Percentiles rank a stretch among this genome's conserved stretches.
These are phyloP conservation scores for Frankliniella fusca DNA, from an alignment of 2,888 invertebrate species.

Conservation along the genomic window DNA sequence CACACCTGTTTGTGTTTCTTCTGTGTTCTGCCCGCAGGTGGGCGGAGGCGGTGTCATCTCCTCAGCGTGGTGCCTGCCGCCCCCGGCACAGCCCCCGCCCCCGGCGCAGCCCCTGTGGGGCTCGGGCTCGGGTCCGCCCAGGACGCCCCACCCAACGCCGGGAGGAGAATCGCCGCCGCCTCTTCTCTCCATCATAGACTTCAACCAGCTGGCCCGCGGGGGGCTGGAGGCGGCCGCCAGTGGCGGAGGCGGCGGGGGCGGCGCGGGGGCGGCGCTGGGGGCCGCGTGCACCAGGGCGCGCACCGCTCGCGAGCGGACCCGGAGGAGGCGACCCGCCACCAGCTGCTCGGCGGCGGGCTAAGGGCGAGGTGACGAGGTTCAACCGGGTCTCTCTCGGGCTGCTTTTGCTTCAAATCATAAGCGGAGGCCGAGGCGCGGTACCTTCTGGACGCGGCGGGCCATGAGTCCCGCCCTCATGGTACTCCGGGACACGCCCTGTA, in stretches of 20 bases:
- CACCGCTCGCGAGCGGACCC: slow-evolving; percentile 41
- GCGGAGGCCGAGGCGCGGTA: neutral
- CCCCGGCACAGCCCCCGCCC: slow-evolving; percentile 28
- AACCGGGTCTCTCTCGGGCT: neutral
- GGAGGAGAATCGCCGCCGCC: slow-evolving; percentile 51
- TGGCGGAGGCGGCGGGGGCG: slow-evolving; percentile 44
- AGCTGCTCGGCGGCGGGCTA: neutral
- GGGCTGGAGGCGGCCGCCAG: slow-evolving; percentile 53
- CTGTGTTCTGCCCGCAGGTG: neutral
- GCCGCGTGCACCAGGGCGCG: slow-evolving; percentile 46
- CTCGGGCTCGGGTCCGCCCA: slow-evolving; percentile 30
- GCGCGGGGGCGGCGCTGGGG: slow-evolving; percentile 49
- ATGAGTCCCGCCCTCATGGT: neutral
- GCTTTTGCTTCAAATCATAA: neutral
- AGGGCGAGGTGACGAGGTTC: neutral
- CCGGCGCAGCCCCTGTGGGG: slow-evolving; percentile 44
- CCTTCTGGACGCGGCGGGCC: neutral
- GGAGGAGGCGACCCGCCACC: neutral
- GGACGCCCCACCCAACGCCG: slow-evolving; percentile 28
- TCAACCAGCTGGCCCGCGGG: slow-evolving; percentile 63
- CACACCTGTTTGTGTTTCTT: neutral
- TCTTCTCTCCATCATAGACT: slow-evolving; percentile 67
- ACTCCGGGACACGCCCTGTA: neutral
- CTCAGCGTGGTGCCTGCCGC: slow-evolving; percentile 28
- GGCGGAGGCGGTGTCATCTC: slow-evolving; percentile 26